A percentile compares a stretch with the other conserved stretches of the same genome.
These are phyloP conservation scores for Triplophysa yarkandensis DNA, from an alignment of 2,797 vertebrate genomes.

Conservation along the genomic window DNA sequence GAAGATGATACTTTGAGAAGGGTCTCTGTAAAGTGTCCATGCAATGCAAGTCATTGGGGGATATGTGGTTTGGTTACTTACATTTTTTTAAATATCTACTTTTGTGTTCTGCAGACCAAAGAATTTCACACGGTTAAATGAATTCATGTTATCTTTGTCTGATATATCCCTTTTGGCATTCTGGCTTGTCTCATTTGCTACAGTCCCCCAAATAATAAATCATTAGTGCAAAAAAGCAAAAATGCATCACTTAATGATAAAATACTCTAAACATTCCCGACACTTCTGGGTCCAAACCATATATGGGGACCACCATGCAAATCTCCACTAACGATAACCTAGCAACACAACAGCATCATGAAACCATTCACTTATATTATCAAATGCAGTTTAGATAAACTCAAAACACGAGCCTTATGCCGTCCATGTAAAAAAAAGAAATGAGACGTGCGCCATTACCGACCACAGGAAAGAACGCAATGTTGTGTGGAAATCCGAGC, in stretches of 20 bases:
- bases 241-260: not conserved
- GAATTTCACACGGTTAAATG: too few relatives aligned
- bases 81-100: too few relatives aligned
- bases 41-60: too few relatives aligned
- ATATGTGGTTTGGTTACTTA: too few relatives aligned
- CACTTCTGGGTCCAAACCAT: not conserved
- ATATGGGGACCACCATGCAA: not conserved
- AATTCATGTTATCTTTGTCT: too few relatives aligned
- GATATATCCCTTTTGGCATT: too few relatives aligned
- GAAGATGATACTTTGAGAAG: too few relatives aligned
- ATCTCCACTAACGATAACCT: too few relatives aligned
- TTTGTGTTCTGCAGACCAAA: too few relatives aligned
- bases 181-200: not conserved
- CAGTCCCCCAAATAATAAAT: not conserved
- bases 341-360: too few relatives aligned
- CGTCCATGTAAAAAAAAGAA: constrained; percentile 40
- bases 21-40: too few relatives aligned
- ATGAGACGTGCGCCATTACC: constrained; percentile 50
- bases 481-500: constrained; percentile 64
- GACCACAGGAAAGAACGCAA: constrained; percentile 62
- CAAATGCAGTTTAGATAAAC: not conserved
- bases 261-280: not conserved
- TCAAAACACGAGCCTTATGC: not conserved
- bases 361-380: not conserved
- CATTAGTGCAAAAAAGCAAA: too few relatives aligned